phyloP scores from a whole-genome alignment of 2,888 invertebrate genomes.

The Philonicus albiceps region DNA sequence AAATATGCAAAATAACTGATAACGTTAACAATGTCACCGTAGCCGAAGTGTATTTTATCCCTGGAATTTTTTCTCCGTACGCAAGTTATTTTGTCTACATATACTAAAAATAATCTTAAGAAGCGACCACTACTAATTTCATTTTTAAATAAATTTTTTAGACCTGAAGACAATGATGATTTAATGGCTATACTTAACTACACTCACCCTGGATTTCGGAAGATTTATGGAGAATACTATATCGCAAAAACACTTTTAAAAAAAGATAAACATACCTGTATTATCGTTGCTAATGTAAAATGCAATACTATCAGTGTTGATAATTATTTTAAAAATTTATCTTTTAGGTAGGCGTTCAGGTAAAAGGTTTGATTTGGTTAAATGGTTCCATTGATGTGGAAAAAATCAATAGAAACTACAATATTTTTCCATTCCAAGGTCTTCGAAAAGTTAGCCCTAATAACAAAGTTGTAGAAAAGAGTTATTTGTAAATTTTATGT shows the following conservation, averaged over 20 bases:
- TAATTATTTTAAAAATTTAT: background rate
- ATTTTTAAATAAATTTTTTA: slow-evolving; percentile 53
- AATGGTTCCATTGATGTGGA: background rate
- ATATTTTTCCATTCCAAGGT: background rate
- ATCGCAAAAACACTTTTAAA: slow-evolving; percentile 70
- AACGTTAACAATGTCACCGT: too few relatives aligned
- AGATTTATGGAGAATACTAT: slow-evolving; percentile 71
- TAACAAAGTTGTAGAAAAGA: background rate
- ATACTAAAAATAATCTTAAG: too few relatives aligned
- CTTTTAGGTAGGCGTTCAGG: background rate
- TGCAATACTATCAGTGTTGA: background rate
- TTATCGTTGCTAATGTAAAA: slow-evolving; percentile 67
- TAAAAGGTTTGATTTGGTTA: background rate
- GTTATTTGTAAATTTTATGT: background rate
- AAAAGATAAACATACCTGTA: slow-evolving; percentile 46
- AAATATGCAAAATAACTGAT: too few relatives aligned
- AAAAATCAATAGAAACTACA: background rate
- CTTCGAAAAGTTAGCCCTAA: background rate
- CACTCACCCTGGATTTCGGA: slow-evolving; percentile 63
- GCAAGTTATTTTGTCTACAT: too few relatives aligned
- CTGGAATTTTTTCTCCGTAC: too few relatives aligned
- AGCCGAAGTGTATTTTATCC: too few relatives aligned
- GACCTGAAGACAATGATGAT: slow-evolving; percentile 76
- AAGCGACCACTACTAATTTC: too few relatives aligned
- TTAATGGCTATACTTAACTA: slow-evolving; percentile 68